Base-by-base conservation (phyloP, 1,140 invertebrate genomes). In the Drosophila setifemur region DNA sequence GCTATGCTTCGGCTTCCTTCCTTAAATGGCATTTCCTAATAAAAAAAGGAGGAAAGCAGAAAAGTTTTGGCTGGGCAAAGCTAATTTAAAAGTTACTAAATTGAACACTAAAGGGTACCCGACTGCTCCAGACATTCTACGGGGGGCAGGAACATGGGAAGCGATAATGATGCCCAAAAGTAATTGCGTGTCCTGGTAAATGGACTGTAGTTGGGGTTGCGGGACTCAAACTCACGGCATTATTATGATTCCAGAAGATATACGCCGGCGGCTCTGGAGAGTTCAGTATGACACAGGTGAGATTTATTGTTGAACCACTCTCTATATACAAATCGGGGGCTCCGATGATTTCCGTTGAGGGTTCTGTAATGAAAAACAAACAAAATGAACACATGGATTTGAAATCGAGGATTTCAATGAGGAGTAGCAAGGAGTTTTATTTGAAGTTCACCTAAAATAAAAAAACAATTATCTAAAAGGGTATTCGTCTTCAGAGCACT, bases 191-290 rank as follows among this genome's bases (percentile, higher is more conserved):
- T 53, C 71, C 37, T 47, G 8, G 16, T 35, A 28, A 55, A 52
- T 47, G 19, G 26, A 29, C 26, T 29, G 6, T 5, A n/a, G 18
- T n/a, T 37, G 21, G 9, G 14, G 23, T 63, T 11, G 6, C 7
- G 28, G 35, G 33, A 31, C 37, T 57, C 29, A 21, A 28, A 91
- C 90, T 95, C 92, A 97, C 96, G 85, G 95, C 95, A 90, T 96
- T 94, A 91, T 97, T 96, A 91, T 96, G 96, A 92, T 96, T 96
- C 96, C 96, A 98, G 91, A 96, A 97, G 89, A 98, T 97, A 91
- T 96, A 97, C 35, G 95, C 95, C 28, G 97, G 97, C 48, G 96
- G 96, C 88, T 97, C 96, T 9, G 97, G 96, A 82, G 96, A 97
- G 88, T 96, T 96, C 43, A 95, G 92, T 58, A 98, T 96, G 52